These are phyloP conservation scores for Cephalopterus ornatus DNA, from an alignment of 2,113 vertebrate genomes.

Conservation along the genomic window DNA sequence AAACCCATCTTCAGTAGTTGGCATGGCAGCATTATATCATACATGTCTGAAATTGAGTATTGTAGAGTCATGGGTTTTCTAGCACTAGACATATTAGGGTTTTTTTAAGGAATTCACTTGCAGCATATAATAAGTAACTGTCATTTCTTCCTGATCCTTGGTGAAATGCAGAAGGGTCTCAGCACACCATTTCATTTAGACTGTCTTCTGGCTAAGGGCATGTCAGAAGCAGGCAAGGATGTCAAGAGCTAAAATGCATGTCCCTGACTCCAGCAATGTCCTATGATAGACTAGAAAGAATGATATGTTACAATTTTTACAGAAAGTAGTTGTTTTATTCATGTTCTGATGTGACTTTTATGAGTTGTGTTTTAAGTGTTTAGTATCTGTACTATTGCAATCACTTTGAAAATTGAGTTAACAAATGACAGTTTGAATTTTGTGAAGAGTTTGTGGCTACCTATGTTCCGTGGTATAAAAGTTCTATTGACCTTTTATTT, in stretches of 20 bases:
- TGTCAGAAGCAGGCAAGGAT: neutral
- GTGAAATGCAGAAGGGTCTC: neutral
- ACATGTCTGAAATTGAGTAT: neutral
- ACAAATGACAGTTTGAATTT: neutral
- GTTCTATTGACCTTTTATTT: neutral
- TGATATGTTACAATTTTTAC: neutral
- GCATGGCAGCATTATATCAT: neutral
- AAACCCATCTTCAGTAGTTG: neutral
- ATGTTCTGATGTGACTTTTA: neutral
- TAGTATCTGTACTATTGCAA: neutral
- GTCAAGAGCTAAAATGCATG: neutral
- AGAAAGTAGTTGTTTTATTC: neutral
- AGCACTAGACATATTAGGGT: neutral
- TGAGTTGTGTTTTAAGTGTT: neutral
- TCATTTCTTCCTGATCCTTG: neutral
- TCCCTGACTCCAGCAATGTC: neutral
- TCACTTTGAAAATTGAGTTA: neutral
- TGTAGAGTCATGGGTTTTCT: neutral
- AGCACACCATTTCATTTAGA: neutral
- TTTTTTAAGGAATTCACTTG: neutral
- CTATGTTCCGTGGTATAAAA: neutral
- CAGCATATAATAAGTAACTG: neutral
- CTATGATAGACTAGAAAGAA: neutral
- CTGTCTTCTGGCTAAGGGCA: neutral
- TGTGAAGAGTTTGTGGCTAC: neutral